Conservation (phyloP, 1,140 invertebrate species). For the Cyphomyrmex costatus region DNA sequence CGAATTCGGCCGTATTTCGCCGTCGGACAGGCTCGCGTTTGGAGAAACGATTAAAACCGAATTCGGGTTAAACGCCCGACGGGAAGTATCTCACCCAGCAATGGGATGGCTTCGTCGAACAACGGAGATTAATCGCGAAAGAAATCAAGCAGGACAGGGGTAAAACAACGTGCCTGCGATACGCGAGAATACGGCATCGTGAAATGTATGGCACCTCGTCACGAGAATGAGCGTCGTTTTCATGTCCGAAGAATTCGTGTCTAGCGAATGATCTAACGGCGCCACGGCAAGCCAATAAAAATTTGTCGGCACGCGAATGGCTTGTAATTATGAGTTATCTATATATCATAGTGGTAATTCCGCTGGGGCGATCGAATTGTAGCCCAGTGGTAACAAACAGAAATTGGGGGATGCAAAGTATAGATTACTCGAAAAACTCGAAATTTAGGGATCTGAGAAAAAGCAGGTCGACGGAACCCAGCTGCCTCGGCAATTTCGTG, state of each 20-base stretch:
- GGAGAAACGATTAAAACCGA: slow-evolving; percentile 52
- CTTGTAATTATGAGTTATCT: slow-evolving; percentile 72
- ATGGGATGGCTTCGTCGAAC: slow-evolving; percentile 48
- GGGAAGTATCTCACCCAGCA: slow-evolving; percentile 33
- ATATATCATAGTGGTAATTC: slow-evolving; percentile 37
- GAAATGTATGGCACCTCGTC: slow-evolving; percentile 60
- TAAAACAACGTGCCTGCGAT: slow-evolving; percentile 33
- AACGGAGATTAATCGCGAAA: slow-evolving; percentile 62
- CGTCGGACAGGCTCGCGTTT: slow-evolving; percentile 3
- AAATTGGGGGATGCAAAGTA: slow-evolving; percentile 52
- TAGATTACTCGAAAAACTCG: slow-evolving; percentile 31
- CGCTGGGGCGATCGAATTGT: slow-evolving; percentile 33
- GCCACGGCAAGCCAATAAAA: slow-evolving; percentile 66
- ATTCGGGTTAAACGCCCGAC: slow-evolving; percentile 53
- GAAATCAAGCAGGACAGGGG: slow-evolving; percentile 45
- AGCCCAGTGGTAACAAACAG: slow-evolving; percentile 11
- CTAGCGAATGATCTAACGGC: slow-evolving; percentile 29
- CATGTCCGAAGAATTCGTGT: slow-evolving; percentile 19
- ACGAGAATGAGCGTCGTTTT: slow-evolving; percentile 63
- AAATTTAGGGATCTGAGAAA: slow-evolving; percentile 19
- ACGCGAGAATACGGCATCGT: slow-evolving; percentile 23
- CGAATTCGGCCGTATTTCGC: background rate
- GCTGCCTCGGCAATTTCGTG: slow-evolving; percentile 58
- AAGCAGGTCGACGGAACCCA: slow-evolving; percentile 54
- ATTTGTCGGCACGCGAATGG: slow-evolving; percentile 73